phyloP scores from a whole-genome alignment of 1,140 invertebrate species.

The Sitodiplosis mosellana region DNA sequence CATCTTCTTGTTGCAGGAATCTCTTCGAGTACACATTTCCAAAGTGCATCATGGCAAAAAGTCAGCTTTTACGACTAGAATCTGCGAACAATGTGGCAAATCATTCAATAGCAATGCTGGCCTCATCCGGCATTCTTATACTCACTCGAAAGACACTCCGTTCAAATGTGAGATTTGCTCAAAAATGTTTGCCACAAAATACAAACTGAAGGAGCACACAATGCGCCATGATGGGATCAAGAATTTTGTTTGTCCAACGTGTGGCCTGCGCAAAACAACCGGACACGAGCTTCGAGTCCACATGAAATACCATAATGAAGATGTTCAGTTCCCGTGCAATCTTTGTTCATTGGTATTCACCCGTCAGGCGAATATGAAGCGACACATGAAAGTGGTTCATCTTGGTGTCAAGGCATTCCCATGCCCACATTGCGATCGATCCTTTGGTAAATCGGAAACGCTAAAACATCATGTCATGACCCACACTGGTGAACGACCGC shows the following conservation, averaged over 20 bases:
- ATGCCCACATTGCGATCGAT: neutral
- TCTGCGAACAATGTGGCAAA: neutral
- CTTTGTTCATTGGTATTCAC: neutral
- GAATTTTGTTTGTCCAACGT: neutral
- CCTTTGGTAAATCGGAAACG: conserved; percentile 1
- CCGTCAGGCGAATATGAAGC: neutral
- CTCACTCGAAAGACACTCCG: neutral
- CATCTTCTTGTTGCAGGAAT: neutral
- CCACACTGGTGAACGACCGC: conserved; percentile 6
- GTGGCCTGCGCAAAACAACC: neutral
- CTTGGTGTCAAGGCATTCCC: neutral
- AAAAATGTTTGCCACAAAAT: neutral
- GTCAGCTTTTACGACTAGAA: neutral
- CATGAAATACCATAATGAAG: neutral
- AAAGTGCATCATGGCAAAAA: neutral
- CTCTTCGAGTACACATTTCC: neutral
- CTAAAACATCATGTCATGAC: neutral
- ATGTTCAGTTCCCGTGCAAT: neutral
- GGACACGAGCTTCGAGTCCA: neutral
- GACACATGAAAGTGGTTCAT: conserved; percentile 1
- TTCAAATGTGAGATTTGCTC: neutral
- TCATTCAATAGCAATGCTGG: neutral
- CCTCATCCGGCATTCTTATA: neutral
- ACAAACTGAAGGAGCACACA: neutral
- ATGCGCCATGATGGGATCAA: conserved; percentile 1